A percentile compares a stretch with the other conserved stretches of the same genome.
Evolutionary conservation across 2,888 invertebrate species (phyloP).

Genomic region (Acanthosoma haemorrhoidale): DNA sequence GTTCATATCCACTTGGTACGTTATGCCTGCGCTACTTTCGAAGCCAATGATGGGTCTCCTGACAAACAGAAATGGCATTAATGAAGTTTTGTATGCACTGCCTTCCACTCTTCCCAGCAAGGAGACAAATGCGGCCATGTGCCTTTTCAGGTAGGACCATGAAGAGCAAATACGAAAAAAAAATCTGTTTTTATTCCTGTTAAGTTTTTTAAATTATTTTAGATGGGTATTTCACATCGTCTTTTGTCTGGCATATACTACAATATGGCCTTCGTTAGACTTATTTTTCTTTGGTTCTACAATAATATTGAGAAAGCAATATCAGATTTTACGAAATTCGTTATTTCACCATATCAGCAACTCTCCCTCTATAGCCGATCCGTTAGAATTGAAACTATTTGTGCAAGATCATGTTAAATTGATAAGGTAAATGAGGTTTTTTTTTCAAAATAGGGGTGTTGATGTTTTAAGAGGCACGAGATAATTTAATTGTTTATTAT

Average conservation of each 20-base stretch:
- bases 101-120: not conserved
- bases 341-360: not conserved
- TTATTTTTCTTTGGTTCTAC: not conserved
- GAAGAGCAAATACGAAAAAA: too few relatives aligned
- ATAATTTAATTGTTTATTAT: too few relatives aligned
- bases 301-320: not conserved
- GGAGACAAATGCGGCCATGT: not conserved
- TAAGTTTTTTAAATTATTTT: not conserved
- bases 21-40: not conserved
- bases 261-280: not conserved
- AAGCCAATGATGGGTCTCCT: not conserved
- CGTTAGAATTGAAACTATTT: not conserved
- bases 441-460: too few relatives aligned
- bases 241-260: not conserved
- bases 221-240: not conserved
- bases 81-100: not conserved
- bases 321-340: not conserved
- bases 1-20: not conserved
- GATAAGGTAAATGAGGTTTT: too few relatives aligned
- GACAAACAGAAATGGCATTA: not conserved
- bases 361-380: not conserved
- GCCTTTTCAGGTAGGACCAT: not conserved
- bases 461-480: too few relatives aligned
- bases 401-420: not conserved
- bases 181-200: too few relatives aligned